These are phyloP conservation scores for Cepaea hortensis DNA, from an alignment of 2,888 invertebrate species.

Conservation along the genomic window DNA sequence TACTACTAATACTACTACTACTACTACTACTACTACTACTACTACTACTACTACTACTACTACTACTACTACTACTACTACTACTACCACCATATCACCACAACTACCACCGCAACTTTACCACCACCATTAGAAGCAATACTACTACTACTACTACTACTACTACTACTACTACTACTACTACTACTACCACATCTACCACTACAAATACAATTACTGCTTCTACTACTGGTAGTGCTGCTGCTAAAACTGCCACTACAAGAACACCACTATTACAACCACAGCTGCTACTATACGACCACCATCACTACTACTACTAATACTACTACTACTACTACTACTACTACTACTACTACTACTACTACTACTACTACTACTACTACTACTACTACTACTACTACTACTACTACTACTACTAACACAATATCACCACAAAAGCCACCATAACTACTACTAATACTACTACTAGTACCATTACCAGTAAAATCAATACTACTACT, in stretches of 20 bases:
- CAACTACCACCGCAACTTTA: too few relatives aligned
- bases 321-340: neutral
- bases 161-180: neutral
- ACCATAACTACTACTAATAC: neutral
- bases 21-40: slow-evolving; percentile 4
- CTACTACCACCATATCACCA: too few relatives aligned
- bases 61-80: neutral
- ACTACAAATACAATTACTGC: neutral
- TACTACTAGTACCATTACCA: neutral
- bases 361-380: neutral
- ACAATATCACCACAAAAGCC: neutral
- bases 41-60: slow-evolving; percentile 25
- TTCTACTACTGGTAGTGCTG: neutral
- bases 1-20: neutral
- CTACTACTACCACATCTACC: slow-evolving; percentile 17
- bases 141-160: slow-evolving; percentile 22
- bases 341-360: neutral
- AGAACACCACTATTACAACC: neutral
- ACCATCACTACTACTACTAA: neutral
- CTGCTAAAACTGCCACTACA: neutral
- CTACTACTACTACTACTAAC: neutral
- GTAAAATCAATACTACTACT: neutral
- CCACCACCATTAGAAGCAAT: too few relatives aligned
- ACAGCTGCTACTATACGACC: neutral
- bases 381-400: neutral